Conservation (phyloP, 2,888 invertebrate genomes). For the Chymomyza procnemis region DNA sequence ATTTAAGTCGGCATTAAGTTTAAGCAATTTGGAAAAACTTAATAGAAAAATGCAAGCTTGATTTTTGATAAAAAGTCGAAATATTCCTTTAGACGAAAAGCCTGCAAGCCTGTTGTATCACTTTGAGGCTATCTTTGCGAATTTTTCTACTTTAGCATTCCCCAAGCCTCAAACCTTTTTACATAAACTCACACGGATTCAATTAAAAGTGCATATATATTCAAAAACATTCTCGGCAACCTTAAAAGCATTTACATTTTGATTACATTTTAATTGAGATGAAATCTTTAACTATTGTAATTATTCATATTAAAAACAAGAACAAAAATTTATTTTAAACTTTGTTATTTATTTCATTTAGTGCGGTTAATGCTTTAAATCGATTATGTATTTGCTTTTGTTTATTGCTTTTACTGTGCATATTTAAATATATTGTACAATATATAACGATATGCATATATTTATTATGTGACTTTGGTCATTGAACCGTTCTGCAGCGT, state of each 20-base stretch:
- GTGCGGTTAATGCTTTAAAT: not conserved
- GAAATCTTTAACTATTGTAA: not conserved
- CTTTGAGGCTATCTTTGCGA: too few relatives aligned
- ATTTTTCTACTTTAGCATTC: too few relatives aligned
- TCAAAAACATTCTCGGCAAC: too few relatives aligned
- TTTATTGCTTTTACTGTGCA: not conserved
- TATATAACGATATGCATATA: not conserved
- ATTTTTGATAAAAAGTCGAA: too few relatives aligned
- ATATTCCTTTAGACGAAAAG: too few relatives aligned
- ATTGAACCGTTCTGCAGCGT: constrained; percentile 9
- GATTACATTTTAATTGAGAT: not conserved
- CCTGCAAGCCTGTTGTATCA: too few relatives aligned
- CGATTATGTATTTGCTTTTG: not conserved
- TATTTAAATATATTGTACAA: not conserved
- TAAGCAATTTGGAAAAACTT: too few relatives aligned
- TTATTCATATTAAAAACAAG: not conserved
- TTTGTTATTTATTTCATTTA: not conserved
- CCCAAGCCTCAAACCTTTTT: too few relatives aligned
- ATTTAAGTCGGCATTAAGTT: too few relatives aligned
- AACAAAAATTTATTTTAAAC: not conserved
- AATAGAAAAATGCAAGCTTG: too few relatives aligned
- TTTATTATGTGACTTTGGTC: constrained; percentile 1
- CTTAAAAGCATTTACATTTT: not conserved
- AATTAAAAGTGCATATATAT: too few relatives aligned
- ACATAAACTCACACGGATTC: too few relatives aligned